Percentiles rank a stretch among this genome's conserved stretches.
Evolutionary conservation across 2,888 invertebrate species (phyloP).

Genomic region (Carpatolechia fugitivella): DNA sequence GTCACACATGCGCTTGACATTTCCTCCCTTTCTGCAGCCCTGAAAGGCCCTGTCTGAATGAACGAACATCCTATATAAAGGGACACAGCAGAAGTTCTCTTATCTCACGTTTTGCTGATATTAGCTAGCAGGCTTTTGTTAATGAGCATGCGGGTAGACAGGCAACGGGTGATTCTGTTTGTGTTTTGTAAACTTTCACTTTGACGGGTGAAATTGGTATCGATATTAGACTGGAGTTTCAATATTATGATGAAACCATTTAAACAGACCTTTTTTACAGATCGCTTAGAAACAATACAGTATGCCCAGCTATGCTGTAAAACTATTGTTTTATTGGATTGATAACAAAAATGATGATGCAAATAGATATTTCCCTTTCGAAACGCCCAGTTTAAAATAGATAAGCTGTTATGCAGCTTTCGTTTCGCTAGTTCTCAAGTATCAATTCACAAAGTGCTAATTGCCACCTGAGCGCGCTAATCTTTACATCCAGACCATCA

Average conservation of each 20-base stretch:
- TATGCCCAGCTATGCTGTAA: too few species aligned
- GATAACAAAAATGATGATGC: too few species aligned
- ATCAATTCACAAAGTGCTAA: neutral
- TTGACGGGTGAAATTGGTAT: conserved; percentile 2
- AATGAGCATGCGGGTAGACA: conserved; percentile 4
- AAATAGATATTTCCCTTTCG: too few species aligned
- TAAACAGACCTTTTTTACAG: too few species aligned
- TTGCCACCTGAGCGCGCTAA: neutral
- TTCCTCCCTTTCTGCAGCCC: neutral
- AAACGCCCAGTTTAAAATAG: too few species aligned
- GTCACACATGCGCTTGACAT: conserved; percentile 4
- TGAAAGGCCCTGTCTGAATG: neutral
- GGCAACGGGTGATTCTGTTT: neutral
- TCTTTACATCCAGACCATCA: neutral
- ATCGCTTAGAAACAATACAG: too few species aligned
- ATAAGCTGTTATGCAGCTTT: neutral
- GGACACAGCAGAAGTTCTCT: conserved; percentile 3
- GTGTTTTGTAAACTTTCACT: neutral
- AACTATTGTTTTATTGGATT: too few species aligned
- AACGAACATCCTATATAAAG: neutral
- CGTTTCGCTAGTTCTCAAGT: neutral
- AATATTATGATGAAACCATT: too few species aligned
- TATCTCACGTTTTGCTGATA: neutral
- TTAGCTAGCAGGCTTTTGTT: neutral
- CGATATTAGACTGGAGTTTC: neutral